Evolutionary conservation across 2,888 invertebrate genomes (phyloP).

Genomic region (Drosophila fulvimacula): DNA sequence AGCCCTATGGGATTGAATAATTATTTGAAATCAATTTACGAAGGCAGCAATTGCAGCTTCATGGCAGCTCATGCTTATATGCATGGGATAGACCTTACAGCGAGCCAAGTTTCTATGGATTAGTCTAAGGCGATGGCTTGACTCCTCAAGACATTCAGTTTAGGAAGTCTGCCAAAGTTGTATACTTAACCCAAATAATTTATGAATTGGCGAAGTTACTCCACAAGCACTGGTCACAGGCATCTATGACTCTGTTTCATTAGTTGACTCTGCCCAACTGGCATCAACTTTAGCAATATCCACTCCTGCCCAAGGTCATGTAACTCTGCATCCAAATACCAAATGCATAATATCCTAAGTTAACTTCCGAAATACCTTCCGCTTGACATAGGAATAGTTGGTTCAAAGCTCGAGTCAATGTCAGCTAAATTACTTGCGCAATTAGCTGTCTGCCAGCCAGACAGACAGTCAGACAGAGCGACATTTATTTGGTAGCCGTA

Average conservation of each 20-base stretch:
- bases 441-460: neutral
- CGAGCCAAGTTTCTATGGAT: no score
- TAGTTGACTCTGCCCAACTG: neutral
- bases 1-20: no score
- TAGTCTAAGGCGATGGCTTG: neutral
- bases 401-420: neutral
- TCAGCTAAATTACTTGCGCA: neutral
- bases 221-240: no score
- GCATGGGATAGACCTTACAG: no score
- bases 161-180: neutral
- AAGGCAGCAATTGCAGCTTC: no score
- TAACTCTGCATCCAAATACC: neutral
- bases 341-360: neutral
- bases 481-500: neutral
- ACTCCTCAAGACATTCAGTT: neutral
- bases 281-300: neutral
- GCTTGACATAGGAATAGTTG: neutral
- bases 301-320: no score
- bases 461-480: neutral
- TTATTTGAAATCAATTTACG: no score
- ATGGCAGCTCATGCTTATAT: no score
- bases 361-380: neutral
- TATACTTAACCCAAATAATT: neutral
- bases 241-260: no score
- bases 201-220: no score